These are phyloP conservation scores for Scaptomyza parva DNA, from an alignment of 2,888 invertebrate species.

Conservation along the genomic window DNA sequence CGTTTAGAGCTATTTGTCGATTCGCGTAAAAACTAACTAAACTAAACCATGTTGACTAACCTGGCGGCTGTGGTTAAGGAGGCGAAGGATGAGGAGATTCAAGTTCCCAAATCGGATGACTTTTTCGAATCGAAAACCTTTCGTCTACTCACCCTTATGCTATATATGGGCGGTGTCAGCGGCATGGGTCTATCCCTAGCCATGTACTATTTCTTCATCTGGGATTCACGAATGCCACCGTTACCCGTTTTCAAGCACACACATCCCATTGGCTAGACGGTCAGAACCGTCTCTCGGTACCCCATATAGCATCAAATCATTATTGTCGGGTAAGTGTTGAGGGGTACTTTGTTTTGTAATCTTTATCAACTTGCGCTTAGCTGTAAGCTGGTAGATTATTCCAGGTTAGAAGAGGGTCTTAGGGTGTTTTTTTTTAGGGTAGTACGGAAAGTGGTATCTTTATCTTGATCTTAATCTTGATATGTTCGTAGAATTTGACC, in stretches of 20 bases:
- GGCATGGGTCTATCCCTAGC: slow-evolving; percentile 83
- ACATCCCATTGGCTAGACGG: slow-evolving; percentile 80
- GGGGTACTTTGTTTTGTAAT: neutral
- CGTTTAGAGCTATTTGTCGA: neutral
- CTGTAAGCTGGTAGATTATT: neutral
- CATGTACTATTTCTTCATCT: slow-evolving; percentile 83
- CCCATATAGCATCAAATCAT: neutral
- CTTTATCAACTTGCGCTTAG: slow-evolving; percentile 1
- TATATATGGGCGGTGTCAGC: slow-evolving; percentile 82
- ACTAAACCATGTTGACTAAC: slow-evolving; percentile 28
- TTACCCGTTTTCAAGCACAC: slow-evolving; percentile 82
- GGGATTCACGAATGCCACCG: slow-evolving; percentile 84
- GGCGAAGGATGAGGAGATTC: slow-evolving; percentile 77
- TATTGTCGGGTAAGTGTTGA: slow-evolving; percentile 46
- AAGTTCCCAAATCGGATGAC: slow-evolving; percentile 74
- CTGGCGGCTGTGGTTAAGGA: slow-evolving; percentile 60
- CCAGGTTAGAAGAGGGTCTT: neutral
- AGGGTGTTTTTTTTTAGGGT: no score
- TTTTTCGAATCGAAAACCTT: slow-evolving; percentile 83
- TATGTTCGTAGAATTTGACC: no score
- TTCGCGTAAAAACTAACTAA: neutral
- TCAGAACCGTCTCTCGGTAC: neutral
- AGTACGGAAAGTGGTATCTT: no score
- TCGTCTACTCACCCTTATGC: slow-evolving; percentile 76
- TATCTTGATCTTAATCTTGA: no score